Percentiles rank a stretch among this genome's conserved stretches.
Conservation (phyloP, 2,888 invertebrate genomes). For the Ypsolopha scabrella region DNA sequence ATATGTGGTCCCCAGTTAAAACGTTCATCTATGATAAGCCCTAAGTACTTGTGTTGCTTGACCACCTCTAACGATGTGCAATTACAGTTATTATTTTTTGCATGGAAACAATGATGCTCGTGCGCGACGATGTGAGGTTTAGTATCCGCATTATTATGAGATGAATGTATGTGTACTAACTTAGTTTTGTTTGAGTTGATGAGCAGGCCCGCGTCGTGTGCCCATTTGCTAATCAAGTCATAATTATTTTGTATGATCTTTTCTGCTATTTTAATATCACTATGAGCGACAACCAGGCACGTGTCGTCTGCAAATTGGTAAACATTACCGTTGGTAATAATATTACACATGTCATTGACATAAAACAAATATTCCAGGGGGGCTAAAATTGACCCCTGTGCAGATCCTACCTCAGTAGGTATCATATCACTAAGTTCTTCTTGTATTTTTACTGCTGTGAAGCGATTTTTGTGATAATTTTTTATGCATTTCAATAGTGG, state of each 20-base stretch:
- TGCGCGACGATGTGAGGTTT: neutral
- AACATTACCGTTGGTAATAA: neutral
- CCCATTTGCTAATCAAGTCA: neutral
- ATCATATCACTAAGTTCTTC: neutral
- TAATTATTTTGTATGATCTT: neutral
- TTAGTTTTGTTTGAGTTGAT: neutral
- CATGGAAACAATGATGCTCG: neutral
- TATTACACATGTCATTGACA: neutral
- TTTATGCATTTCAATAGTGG: slow-evolving; percentile 1
- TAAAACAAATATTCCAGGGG: neutral
- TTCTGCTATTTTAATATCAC: too few relatives aligned
- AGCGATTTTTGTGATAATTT: slow-evolving; percentile 3
- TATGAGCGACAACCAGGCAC: too few relatives aligned
- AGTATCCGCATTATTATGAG: neutral
- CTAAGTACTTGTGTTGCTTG: neutral
- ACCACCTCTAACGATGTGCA: neutral
- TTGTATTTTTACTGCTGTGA: neutral
- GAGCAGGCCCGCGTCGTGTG: neutral
- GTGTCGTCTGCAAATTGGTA: too few relatives aligned
- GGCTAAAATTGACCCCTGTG: neutral
- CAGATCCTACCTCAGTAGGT: neutral
- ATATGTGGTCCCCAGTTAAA: too few relatives aligned
- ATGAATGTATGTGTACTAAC: neutral
- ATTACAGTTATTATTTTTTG: neutral
- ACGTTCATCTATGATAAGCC: neutral